Conservation (phyloP, 2,888 invertebrate species). For the Cacoxenus indagator region DNA sequence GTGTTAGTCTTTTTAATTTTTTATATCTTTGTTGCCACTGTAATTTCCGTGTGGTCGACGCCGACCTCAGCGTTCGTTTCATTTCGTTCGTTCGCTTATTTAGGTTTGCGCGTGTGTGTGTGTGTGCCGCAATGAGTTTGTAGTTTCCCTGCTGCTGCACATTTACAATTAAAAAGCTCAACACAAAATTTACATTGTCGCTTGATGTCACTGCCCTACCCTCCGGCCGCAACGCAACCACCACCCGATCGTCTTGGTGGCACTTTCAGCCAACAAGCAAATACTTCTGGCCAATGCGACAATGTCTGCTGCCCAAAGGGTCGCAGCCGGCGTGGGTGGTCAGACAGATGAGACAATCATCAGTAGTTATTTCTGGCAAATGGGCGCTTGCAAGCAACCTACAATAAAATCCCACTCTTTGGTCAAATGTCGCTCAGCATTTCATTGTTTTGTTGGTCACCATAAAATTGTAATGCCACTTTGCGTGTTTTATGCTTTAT, state of each 20-base stretch:
- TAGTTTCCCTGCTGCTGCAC: slow-evolving; percentile 11
- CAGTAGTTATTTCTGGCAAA: slow-evolving; percentile 18
- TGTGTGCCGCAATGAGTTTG: neutral
- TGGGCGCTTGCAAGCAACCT: slow-evolving; percentile 4
- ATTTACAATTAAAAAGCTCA: slow-evolving; percentile 63
- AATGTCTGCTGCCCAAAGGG: neutral
- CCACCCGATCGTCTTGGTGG: neutral
- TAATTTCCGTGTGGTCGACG: slow-evolving; percentile 51
- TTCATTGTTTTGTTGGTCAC: slow-evolving; percentile 46
- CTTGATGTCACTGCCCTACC: slow-evolving; percentile 37
- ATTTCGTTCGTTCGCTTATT: slow-evolving; percentile 28
- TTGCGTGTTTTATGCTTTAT: slow-evolving; percentile 66
- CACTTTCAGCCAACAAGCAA: neutral
- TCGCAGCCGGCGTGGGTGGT: slow-evolving; percentile 24
- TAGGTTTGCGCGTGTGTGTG: no score
- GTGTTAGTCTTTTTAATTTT: slow-evolving; percentile 20
- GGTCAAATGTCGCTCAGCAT: slow-evolving; percentile 29
- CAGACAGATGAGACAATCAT: slow-evolving; percentile 31
- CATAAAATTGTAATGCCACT: slow-evolving; percentile 63
- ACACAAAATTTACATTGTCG: slow-evolving; percentile 64
- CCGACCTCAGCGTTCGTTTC: slow-evolving; percentile 51
- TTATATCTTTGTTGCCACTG: slow-evolving; percentile 28
- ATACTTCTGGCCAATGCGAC: neutral
- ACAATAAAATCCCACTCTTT: slow-evolving; percentile 7
- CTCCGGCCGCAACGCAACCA: neutral